phyloP scores from a whole-genome alignment of 2,888 invertebrate species.

The Candidula unifasciata region DNA sequence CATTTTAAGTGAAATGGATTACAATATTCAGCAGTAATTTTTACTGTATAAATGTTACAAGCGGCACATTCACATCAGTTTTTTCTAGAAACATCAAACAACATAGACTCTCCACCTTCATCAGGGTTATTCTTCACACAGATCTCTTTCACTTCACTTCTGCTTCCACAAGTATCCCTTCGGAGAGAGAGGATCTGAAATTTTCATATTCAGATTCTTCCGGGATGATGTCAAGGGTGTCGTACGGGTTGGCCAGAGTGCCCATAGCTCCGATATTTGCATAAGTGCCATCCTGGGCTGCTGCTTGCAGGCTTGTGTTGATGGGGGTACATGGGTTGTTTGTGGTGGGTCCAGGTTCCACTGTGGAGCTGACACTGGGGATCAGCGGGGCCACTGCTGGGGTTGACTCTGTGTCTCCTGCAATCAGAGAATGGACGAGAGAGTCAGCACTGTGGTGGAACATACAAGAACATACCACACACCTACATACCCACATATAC shows the following conservation, averaged over 20 bases:
- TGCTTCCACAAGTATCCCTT: not conserved
- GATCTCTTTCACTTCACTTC: not conserved
- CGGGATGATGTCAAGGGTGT: slow-evolving; percentile 27
- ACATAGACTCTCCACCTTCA: too few relatives aligned
- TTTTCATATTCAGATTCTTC: slow-evolving; percentile 43
- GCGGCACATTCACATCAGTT: too few relatives aligned
- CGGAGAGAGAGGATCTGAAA: not conserved
- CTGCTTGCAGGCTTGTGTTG: not conserved
- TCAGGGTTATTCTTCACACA: too few relatives aligned
- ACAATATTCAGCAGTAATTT: too few relatives aligned
- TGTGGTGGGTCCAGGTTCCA: not conserved
- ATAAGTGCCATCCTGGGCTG: not conserved
- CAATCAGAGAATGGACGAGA: not conserved
- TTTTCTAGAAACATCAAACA: too few relatives aligned
- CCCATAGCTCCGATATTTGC: slow-evolving; percentile 21
- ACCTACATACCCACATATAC: too few relatives aligned
- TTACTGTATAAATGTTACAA: too few relatives aligned
- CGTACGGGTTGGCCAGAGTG: slow-evolving; percentile 33
- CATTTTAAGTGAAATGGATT: too few relatives aligned
- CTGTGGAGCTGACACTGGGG: not conserved
- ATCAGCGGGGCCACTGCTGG: slow-evolving; percentile 28
- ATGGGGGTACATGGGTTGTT: not conserved
- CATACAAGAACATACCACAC: not conserved
- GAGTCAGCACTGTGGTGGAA: not conserved
- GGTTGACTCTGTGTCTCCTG: slow-evolving; percentile 26